A percentile compares a stretch with the other conserved stretches of the same genome.
Evolutionary conservation across 1,140 invertebrate genomes (phyloP).

Genomic region (Berghia stephanieae): DNA sequence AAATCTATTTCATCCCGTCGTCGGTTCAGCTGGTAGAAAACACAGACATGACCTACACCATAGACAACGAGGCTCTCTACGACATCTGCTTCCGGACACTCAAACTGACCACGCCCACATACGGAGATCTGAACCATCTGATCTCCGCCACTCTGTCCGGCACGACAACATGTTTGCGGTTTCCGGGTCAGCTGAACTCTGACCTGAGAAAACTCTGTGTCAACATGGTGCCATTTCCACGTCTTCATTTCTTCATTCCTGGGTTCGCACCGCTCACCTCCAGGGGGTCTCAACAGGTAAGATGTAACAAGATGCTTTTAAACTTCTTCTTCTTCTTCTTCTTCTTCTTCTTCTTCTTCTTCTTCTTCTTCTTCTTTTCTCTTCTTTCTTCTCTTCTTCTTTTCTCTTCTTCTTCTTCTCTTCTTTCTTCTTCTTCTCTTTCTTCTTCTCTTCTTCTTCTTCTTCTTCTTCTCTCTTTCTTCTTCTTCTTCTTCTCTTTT

Average conservation of each 20-base stretch:
- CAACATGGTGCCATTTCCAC: slow-evolving; percentile 23
- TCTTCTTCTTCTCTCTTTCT: neutral
- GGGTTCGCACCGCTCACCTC: slow-evolving; percentile 83
- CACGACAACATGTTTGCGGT: slow-evolving; percentile 85
- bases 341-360: neutral
- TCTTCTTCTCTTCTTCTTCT: neutral
- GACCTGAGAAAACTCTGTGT: slow-evolving; percentile 14
- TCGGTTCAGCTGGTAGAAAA: slow-evolving; percentile 74
- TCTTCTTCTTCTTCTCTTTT: neutral
- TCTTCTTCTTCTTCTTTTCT: neutral
- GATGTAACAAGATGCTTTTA: neutral
- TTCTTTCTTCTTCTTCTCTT: neutral
- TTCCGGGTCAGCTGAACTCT: slow-evolving; percentile 86
- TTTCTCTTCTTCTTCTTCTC: neutral
- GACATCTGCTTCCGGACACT: slow-evolving; percentile 74
- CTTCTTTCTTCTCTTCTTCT: neutral
- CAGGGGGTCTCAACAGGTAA: slow-evolving; percentile 68
- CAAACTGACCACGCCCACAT: slow-evolving; percentile 81
- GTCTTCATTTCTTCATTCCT: slow-evolving; percentile 13
- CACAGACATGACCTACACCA: slow-evolving; percentile 80
- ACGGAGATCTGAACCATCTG: slow-evolving; percentile 72
- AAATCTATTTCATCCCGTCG: too few species aligned
- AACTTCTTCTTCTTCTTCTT: neutral
- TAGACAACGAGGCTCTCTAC: slow-evolving; percentile 79
- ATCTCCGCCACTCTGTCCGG: slow-evolving; percentile 75